Evolutionary conservation across 1,140 invertebrate species (phyloP).

Genomic region (Eubasilissa regina): DNA sequence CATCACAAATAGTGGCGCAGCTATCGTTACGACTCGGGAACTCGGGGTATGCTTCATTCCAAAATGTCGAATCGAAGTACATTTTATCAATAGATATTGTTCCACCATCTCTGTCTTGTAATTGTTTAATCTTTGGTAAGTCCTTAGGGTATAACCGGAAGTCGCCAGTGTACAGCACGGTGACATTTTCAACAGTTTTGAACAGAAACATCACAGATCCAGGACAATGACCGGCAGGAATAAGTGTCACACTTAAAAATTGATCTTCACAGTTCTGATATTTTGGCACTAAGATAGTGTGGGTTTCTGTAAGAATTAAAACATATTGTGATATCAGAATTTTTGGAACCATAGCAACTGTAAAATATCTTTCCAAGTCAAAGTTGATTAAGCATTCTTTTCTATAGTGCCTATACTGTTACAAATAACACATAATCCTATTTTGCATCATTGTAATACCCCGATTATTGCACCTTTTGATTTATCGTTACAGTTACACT

Average conservation of each 20-base stretch:
- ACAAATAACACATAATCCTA: too few species aligned
- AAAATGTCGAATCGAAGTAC: conserved; percentile 83
- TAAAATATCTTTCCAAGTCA: too few species aligned
- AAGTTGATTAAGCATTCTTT: too few species aligned
- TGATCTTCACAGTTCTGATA: conserved; percentile 55
- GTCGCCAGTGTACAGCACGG: conserved; percentile 81
- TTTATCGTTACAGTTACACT: too few species aligned
- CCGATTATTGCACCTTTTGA: too few species aligned
- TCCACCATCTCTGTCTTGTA: conserved; percentile 69
- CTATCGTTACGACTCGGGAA: conserved; percentile 77
- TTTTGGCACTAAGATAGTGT: conserved; percentile 49
- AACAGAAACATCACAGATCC: conserved; percentile 85
- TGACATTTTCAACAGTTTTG: conserved; percentile 66
- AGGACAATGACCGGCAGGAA: conserved; percentile 81
- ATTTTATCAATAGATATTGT: conserved; percentile 75
- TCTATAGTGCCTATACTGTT: too few species aligned
- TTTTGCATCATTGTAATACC: too few species aligned
- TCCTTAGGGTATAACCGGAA: conserved; percentile 75
- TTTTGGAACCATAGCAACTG: too few species aligned
- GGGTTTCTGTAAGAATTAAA: conserved; percentile 63
- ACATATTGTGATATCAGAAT: conserved; percentile 4
- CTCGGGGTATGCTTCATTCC: conserved; percentile 66
- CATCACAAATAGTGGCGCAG: conserved; percentile 67
- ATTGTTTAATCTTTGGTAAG: conserved; percentile 71
- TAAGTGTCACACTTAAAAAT: conserved; percentile 72